Conservation (phyloP, 2,888 invertebrate species). For the Dromius quadrimaculatus region DNA sequence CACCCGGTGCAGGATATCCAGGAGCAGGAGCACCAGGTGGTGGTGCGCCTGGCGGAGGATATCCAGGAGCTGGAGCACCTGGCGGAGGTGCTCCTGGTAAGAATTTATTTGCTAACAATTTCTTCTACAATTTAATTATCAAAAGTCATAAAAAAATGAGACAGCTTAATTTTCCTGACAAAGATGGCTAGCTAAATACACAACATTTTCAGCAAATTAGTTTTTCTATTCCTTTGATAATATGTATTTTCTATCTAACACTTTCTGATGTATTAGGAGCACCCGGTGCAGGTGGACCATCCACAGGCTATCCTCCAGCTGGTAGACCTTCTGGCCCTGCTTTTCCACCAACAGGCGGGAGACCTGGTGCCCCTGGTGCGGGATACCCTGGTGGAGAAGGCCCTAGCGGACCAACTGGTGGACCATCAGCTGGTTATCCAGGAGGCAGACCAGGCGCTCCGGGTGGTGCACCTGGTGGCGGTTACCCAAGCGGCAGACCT, state of each 20-base stretch:
- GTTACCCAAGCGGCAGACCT: conserved; percentile 51
- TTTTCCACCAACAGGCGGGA: conserved; percentile 26
- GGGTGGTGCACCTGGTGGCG: conserved; percentile 56
- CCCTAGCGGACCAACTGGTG: conserved; percentile 54
- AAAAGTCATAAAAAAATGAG: too few relatives aligned
- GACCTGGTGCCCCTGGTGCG: conserved; percentile 41
- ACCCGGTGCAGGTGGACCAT: conserved; percentile 53
- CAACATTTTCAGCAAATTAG: too few relatives aligned
- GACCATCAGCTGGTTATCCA: conserved; percentile 55
- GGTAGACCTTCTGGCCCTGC: conserved; percentile 55
- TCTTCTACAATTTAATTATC: conserved; percentile 50
- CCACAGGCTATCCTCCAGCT: conserved; percentile 50
- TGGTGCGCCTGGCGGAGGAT: conserved; percentile 55
- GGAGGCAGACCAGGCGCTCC: conserved; percentile 54
- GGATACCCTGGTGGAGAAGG: conserved; percentile 53
- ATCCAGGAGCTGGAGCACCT: conserved; percentile 55
- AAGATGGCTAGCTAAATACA: too few relatives aligned
- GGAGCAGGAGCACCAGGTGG: conserved; percentile 49
- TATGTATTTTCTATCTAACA: background rate
- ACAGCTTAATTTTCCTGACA: too few relatives aligned
- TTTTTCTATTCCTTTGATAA: conserved; percentile 46
- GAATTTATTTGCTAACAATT: conserved; percentile 47
- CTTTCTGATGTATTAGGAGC: too few relatives aligned
- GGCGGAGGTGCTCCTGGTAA: conserved; percentile 55
- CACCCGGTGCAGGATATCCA: conserved; percentile 51